Evolutionary conservation across 2,888 invertebrate genomes (phyloP).

Genomic region (Eristalinus sepulchralis): DNA sequence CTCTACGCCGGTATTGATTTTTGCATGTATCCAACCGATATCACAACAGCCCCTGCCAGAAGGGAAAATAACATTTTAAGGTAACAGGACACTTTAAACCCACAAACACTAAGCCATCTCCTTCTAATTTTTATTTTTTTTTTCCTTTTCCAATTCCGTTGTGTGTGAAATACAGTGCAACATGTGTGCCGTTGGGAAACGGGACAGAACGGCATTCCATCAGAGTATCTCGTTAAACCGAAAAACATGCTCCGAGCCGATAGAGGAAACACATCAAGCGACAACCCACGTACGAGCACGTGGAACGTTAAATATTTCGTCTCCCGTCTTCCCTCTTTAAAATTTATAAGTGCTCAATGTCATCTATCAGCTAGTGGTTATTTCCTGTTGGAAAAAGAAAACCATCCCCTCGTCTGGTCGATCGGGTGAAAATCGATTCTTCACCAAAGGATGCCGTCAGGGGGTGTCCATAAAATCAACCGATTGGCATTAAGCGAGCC

Average conservation of each 20-base stretch:
- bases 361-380: conserved; percentile 42
- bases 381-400: not conserved
- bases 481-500: not conserved
- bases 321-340: conserved; percentile 14
- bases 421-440: conserved; percentile 47
- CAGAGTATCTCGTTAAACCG: conserved; percentile 47
- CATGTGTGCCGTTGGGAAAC: conserved; percentile 3
- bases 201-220: conserved; percentile 15
- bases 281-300: not conserved
- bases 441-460: conserved; percentile 1
- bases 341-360: conserved; percentile 45
- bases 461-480: conserved; percentile 15
- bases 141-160: too few species aligned
- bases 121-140: too few species aligned
- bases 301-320: not conserved
- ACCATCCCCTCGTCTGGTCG: not conserved
- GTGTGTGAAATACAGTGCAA: conserved; percentile 22
- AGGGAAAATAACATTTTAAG: not conserved
- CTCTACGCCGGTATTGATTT: not conserved
- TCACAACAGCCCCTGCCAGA: not conserved
- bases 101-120: not conserved
- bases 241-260: conserved; percentile 15
- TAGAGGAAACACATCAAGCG: conserved; percentile 11
- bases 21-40: not conserved
- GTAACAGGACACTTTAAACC: not conserved